These are phyloP conservation scores for Notocelia uddmanniana DNA, from an alignment of 2,888 invertebrate species.

Conservation along the genomic window DNA sequence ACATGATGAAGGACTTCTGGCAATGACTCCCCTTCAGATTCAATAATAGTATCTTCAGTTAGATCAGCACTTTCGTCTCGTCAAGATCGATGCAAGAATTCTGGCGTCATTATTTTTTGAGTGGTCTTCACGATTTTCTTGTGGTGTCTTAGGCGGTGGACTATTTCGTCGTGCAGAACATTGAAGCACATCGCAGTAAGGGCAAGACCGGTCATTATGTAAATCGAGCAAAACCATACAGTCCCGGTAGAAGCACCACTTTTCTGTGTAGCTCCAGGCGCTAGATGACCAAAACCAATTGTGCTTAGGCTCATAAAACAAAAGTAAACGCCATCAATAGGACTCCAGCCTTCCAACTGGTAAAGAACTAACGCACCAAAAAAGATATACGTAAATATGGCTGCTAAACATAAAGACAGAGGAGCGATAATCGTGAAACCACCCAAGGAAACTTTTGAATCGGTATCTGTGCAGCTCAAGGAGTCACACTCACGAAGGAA, in stretches of 20 bases:
- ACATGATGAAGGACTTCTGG: slow-evolving; percentile 82
- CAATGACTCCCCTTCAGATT: slow-evolving; percentile 77
- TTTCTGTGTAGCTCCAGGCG: slow-evolving; percentile 88
- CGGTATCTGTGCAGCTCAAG: slow-evolving; percentile 88
- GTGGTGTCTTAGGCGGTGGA: slow-evolving; percentile 90
- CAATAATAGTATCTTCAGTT: slow-evolving; percentile 75
- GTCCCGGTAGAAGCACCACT: slow-evolving; percentile 87
- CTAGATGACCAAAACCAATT: slow-evolving; percentile 95
- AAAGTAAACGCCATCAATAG: slow-evolving; percentile 96
- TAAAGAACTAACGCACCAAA: slow-evolving; percentile 96
- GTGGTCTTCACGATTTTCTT: slow-evolving; percentile 74
- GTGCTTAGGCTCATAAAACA: slow-evolving; percentile 98
- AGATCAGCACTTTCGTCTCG: slow-evolving; percentile 77
- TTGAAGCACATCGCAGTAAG: slow-evolving; percentile 96
- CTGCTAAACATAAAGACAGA: slow-evolving; percentile 93
- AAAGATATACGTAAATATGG: slow-evolving; percentile 96
- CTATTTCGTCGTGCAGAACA: slow-evolving; percentile 94
- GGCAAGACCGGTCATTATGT: slow-evolving; percentile 95
- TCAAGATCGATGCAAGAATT: slow-evolving; percentile 80
- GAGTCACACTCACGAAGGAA: slow-evolving; percentile 83
- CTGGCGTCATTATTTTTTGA: slow-evolving; percentile 77
- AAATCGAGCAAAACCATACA: slow-evolving; percentile 95
- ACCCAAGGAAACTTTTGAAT: slow-evolving; percentile 89
- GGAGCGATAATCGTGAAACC: slow-evolving; percentile 95
- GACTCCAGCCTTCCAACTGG: slow-evolving; percentile 96